Conservation (phyloP, 2,888 invertebrate genomes). For the Yponomeuta sedellus region DNA sequence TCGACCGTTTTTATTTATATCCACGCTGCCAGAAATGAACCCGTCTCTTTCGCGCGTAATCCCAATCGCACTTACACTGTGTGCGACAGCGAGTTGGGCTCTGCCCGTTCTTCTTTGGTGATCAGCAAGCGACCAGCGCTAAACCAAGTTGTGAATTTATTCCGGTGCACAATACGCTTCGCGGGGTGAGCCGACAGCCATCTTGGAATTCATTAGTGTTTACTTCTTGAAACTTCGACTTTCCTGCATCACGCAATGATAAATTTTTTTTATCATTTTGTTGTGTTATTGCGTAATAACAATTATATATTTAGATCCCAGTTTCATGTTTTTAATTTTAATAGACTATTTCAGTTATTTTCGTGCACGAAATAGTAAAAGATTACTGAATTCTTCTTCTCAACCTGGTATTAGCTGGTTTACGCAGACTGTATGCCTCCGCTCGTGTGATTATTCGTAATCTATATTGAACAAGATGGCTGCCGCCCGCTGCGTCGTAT, state of each 20-base stretch:
- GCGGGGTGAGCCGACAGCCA: slow-evolving; percentile 35
- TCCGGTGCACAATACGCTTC: slow-evolving; percentile 45
- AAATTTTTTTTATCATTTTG: background rate
- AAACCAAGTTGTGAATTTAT: slow-evolving; percentile 49
- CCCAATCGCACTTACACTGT: slow-evolving; percentile 19
- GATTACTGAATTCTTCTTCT: no score
- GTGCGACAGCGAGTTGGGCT: slow-evolving; percentile 30
- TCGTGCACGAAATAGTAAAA: no score
- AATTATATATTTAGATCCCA: no score
- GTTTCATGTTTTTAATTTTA: no score
- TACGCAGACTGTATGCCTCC: background rate
- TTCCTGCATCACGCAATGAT: slow-evolving; percentile 1
- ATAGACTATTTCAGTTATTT: no score
- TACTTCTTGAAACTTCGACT: background rate
- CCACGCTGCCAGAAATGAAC: slow-evolving; percentile 26
- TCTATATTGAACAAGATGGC: background rate
- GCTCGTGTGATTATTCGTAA: background rate
- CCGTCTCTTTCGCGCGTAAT: slow-evolving; percentile 33
- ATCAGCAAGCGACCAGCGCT: slow-evolving; percentile 33
- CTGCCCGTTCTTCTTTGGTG: slow-evolving; percentile 20
- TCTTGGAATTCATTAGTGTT: slow-evolving; percentile 32
- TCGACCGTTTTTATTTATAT: slow-evolving; percentile 35
- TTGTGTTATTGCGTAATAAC: background rate
- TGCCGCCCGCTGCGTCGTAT: background rate
- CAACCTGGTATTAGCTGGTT: no score